A percentile compares a stretch with the other conserved stretches of the same genome.
Conservation (phyloP, 2,113 vertebrate genomes). For the Entelurus aequoreus region DNA sequence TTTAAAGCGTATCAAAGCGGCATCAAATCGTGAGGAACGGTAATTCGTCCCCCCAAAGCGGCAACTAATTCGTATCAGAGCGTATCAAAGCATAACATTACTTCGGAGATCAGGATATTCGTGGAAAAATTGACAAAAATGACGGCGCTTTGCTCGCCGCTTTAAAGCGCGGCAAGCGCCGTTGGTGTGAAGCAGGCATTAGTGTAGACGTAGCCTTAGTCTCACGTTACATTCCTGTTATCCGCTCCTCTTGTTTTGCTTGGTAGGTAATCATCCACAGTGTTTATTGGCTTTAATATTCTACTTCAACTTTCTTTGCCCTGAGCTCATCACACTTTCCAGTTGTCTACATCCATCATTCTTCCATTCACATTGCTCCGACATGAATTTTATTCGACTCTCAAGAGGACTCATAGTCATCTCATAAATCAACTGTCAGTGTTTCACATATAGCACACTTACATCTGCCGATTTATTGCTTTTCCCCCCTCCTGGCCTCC, state of each 20-base stretch:
- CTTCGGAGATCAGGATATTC: too few relatives aligned
- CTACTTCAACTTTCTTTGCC: background rate
- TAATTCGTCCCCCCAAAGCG: too few relatives aligned
- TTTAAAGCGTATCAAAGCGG: too few relatives aligned
- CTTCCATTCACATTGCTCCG: slow-evolving; percentile 17
- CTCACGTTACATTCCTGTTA: too few relatives aligned
- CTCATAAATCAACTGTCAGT: slow-evolving; percentile 19
- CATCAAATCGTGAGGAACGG: too few relatives aligned
- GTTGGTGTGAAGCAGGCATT: too few relatives aligned
- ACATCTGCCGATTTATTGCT: slow-evolving; percentile 43
- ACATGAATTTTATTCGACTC: slow-evolving; percentile 4
- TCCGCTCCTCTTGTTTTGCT: background rate
- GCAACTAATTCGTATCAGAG: too few relatives aligned
- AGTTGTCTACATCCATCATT: slow-evolving; percentile 22
- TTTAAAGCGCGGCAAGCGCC: too few relatives aligned
- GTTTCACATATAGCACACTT: slow-evolving; percentile 12
- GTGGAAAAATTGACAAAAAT: too few relatives aligned
- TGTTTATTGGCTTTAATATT: background rate
- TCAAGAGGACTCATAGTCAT: background rate
- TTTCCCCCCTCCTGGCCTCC: slow-evolving; percentile 14
- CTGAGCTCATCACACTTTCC: slow-evolving; percentile 5
- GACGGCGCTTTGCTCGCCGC: too few relatives aligned
- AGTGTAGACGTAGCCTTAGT: too few relatives aligned
- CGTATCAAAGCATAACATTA: too few relatives aligned
- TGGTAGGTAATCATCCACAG: background rate